Evolutionary conservation across 2,888 invertebrate genomes (phyloP).

Genomic region (Eupelmus urozonus): DNA sequence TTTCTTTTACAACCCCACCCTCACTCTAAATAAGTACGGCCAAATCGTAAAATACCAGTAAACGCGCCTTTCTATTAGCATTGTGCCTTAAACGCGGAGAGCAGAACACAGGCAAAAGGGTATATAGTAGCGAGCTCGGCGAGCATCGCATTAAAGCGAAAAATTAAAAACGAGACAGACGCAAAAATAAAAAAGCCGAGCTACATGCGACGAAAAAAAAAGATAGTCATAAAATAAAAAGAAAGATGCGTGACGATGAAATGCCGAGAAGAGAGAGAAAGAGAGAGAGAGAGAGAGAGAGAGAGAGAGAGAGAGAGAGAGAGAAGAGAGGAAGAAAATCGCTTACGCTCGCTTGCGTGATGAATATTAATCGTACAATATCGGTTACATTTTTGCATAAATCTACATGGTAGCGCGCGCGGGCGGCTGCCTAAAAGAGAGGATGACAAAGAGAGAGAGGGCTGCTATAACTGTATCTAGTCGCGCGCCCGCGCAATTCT

Average conservation of each 20-base stretch:
- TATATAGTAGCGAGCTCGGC: no score
- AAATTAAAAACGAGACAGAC: constrained; percentile 44
- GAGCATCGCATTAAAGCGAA: constrained; percentile 21
- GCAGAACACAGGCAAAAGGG: constrained; percentile 2
- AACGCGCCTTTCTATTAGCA: constrained; percentile 47
- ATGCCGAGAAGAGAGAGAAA: constrained; percentile 19
- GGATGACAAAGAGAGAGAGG: constrained; percentile 1
- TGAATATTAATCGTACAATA: constrained; percentile 71
- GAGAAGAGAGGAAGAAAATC: constrained; percentile 40
- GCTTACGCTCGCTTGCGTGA: constrained; percentile 60
- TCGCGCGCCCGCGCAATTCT: not conserved
- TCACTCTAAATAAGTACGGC: constrained; percentile 1
- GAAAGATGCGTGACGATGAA: constrained; percentile 23
- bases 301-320: constrained; percentile 35
- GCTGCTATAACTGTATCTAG: not conserved
- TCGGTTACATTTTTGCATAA: constrained; percentile 71
- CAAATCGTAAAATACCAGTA: constrained; percentile 38
- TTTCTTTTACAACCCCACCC: no score
- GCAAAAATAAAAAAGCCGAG: constrained; percentile 11
- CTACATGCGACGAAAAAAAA: constrained; percentile 19
- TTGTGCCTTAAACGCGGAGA: constrained; percentile 31
- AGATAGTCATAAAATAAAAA: constrained; percentile 25
- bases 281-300: constrained; percentile 34
- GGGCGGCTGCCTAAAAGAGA: constrained; percentile 27
- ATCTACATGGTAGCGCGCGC: constrained; percentile 68